Percentiles rank a stretch among this genome's conserved stretches.
phyloP scores from a whole-genome alignment of 2,888 invertebrate species.

The Limenitis camilla region DNA sequence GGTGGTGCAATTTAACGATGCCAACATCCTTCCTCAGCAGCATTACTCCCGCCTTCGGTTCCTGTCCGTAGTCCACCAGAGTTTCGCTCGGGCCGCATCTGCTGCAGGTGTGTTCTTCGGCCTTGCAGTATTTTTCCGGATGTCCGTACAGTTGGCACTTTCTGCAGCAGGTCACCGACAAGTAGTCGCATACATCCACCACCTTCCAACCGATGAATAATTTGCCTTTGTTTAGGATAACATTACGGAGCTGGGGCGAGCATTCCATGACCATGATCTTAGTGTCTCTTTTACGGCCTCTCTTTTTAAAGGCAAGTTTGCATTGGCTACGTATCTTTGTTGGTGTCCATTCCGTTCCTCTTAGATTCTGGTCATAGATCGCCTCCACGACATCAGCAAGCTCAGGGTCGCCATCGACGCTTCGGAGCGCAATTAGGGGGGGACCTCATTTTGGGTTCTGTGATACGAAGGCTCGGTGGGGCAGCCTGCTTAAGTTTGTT shows the following conservation, averaged over 20 bases:
- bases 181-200: not conserved
- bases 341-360: not conserved
- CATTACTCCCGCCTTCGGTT: not conserved
- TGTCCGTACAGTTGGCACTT: constrained; percentile 24
- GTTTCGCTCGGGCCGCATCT: not conserved
- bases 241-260: not conserved
- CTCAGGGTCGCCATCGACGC: not conserved
- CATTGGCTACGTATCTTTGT: not conserved
- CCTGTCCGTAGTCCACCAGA: not conserved
- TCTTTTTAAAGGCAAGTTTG: not conserved
- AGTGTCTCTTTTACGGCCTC: not conserved
- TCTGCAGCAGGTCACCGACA: constrained; percentile 20
- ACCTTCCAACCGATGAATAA: not conserved
- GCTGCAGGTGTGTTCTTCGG: constrained; percentile 10
- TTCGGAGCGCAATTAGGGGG: not conserved
- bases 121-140: constrained; percentile 21
- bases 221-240: not conserved
- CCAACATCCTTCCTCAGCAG: not conserved
- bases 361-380: not conserved
- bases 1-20: not conserved
- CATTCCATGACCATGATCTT: not conserved
- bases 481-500: too few species aligned
- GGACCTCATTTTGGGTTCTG: not conserved
- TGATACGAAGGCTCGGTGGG: too few species aligned
- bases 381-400: not conserved